A percentile compares a stretch with the other conserved stretches of the same genome.
Evolutionary conservation across 1,140 invertebrate species (phyloP).

Genomic region (Araneus ventricosus): DNA sequence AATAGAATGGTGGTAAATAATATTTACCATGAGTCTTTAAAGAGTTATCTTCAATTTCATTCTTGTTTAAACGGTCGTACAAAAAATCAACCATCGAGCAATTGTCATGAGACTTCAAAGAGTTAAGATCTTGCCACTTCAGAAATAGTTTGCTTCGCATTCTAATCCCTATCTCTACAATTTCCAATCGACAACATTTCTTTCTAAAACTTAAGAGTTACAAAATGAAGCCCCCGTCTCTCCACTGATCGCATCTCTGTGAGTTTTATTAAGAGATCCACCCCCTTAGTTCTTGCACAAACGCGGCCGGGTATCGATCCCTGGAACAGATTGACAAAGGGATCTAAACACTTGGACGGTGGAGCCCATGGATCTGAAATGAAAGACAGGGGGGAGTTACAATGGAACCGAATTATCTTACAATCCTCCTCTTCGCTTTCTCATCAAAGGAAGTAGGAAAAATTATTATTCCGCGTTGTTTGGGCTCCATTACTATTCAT

Average conservation of each 20-base stretch:
- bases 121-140: too few relatives aligned
- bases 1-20: too few relatives aligned
- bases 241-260: neutral
- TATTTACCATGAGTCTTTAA: too few relatives aligned
- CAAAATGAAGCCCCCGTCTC: neutral
- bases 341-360: neutral
- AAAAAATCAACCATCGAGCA: too few relatives aligned
- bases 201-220: too few relatives aligned
- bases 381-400: neutral
- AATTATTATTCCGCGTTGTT: conserved; percentile 47
- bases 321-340: conserved; percentile 64
- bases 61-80: too few relatives aligned
- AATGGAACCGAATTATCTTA: conserved; percentile 12
- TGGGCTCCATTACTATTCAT: conserved; percentile 36
- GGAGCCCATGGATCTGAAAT: neutral
- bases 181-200: too few relatives aligned
- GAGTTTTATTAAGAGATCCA: conserved; percentile 19
- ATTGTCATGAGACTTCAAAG: too few relatives aligned
- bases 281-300: conserved; percentile 2
- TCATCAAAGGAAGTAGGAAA: conserved; percentile 34
- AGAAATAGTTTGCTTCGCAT: too few relatives aligned
- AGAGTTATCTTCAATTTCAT: too few relatives aligned
- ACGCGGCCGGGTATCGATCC: conserved; percentile 22
- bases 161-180: too few relatives aligned
- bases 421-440: conserved; percentile 11